Conservation (phyloP, 2,113 vertebrate genomes). For the Pycnonotus jocosus region DNA sequence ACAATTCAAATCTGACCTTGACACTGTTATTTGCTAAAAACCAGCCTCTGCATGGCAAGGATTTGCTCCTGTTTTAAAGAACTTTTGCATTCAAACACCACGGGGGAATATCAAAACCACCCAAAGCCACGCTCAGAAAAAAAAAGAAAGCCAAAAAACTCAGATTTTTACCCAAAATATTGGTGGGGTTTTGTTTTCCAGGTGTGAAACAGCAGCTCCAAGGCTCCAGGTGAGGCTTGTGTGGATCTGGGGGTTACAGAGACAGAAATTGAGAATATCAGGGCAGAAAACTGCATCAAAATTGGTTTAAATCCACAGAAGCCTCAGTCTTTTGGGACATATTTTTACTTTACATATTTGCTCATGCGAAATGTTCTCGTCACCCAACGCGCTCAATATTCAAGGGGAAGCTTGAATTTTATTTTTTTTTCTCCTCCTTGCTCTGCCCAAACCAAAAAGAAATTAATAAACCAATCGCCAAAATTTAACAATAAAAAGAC, state of each 20-base stretch:
- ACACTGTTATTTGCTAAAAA: not conserved
- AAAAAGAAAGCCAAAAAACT: not conserved
- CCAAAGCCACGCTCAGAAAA: accelerated
- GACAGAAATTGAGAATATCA: not conserved
- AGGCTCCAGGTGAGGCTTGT: not conserved
- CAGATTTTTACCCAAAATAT: not conserved
- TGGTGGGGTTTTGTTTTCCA: not conserved
- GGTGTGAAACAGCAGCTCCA: not conserved
- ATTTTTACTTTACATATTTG: conserved; percentile 67
- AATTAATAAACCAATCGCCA: not conserved
- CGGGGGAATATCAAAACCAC: accelerated
- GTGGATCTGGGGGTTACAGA: not conserved
- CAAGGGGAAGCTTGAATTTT: not conserved
- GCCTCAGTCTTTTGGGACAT: conserved; percentile 31
- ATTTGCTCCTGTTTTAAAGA: not conserved
- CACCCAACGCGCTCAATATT: conserved; percentile 27
- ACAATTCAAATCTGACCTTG: not conserved
- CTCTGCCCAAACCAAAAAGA: not conserved
- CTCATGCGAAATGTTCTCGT: not conserved
- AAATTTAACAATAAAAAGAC: too few species aligned
- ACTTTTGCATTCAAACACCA: not conserved
- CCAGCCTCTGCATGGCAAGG: not conserved
- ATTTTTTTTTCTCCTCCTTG: not conserved
- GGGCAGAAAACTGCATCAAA: conserved; percentile 12
- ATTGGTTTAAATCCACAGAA: conserved; percentile 40